phyloP scores from a whole-genome alignment of 1,140 invertebrate genomes.

The Ceratosolen fusciceps region DNA sequence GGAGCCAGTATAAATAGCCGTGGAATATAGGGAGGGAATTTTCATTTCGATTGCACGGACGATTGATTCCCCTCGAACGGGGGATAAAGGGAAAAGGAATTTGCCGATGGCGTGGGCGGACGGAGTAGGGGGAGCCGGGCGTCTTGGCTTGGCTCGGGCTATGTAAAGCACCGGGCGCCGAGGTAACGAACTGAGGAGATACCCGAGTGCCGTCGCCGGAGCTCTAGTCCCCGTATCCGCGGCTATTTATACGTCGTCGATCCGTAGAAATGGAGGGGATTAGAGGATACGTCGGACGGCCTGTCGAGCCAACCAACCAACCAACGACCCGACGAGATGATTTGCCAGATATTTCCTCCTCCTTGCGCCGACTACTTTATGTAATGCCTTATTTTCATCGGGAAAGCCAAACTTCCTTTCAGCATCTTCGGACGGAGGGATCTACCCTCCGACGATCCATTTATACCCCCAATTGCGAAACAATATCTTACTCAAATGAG shows the following conservation, averaged over 20 bases:
- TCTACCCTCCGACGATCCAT: neutral
- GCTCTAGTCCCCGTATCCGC: neutral
- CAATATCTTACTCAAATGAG: neutral
- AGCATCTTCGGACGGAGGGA: neutral
- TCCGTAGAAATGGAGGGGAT: slow-evolving; percentile 22
- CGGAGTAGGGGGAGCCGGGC: neutral
- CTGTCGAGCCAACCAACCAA: neutral
- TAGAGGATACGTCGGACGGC: slow-evolving; percentile 9
- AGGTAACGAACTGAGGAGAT: slow-evolving; percentile 30
- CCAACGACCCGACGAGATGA: neutral
- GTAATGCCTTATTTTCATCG: slow-evolving; percentile 11
- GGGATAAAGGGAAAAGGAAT: slow-evolving; percentile 14
- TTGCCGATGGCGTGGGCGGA: too few species aligned
- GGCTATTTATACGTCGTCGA: slow-evolving; percentile 12
- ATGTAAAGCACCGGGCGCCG: neutral
- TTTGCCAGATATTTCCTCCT: neutral
- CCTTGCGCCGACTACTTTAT: neutral
- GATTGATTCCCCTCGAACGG: slow-evolving; percentile 11
- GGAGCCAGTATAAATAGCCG: neutral
- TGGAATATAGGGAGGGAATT: neutral
- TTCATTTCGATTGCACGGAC: neutral
- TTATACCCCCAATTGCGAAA: neutral
- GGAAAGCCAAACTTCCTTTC: neutral
- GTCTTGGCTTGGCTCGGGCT: neutral
- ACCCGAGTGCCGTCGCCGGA: neutral